These are phyloP conservation scores for Arrhamphus sclerolepis DNA, from an alignment of 2,797 vertebrate species.

Conservation along the genomic window DNA sequence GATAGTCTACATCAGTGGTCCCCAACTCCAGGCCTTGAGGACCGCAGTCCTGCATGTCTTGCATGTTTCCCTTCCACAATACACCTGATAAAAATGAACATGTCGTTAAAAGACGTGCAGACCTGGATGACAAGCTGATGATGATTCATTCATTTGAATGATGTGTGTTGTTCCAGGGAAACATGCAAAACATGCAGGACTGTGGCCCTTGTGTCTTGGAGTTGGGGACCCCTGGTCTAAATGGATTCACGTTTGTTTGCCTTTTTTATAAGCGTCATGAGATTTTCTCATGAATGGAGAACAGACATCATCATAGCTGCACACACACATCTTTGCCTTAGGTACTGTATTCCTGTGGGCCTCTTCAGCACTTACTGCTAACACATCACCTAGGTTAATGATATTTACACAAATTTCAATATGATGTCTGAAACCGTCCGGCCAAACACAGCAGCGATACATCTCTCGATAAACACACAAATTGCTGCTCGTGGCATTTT, in stretches of 20 bases:
- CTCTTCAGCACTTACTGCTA: constrained; percentile 8
- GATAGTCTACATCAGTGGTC: too few species aligned
- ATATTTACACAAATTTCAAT: constrained; percentile 42
- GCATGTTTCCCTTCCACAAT: too few species aligned
- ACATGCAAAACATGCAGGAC: too few species aligned
- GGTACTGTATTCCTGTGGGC: neutral
- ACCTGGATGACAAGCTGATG: too few species aligned
- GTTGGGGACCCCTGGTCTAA: too few species aligned
- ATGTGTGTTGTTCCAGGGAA: too few species aligned
- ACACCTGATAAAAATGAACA: too few species aligned
- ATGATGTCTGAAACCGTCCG: constrained; percentile 7
- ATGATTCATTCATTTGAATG: too few species aligned
- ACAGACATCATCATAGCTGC: constrained; percentile 1
- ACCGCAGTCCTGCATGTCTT: too few species aligned
- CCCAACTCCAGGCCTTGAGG: too few species aligned
- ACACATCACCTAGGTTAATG: constrained; percentile 28
- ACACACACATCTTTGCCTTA: neutral
- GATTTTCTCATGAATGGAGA: constrained; percentile 11
- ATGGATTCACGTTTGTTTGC: constrained; percentile 3
- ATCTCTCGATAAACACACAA: constrained; percentile 12
- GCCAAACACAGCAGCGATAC: constrained; percentile 1
- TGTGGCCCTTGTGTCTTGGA: too few species aligned
- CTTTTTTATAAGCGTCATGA: constrained; percentile 9
- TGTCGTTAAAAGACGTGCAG: too few species aligned
- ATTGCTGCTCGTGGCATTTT: constrained; percentile 4